Evolutionary conservation across 2,888 invertebrate species (phyloP), one percentile per base, ranked within the genome.

Genomic region (Tetanocera ferruginea): DNA sequence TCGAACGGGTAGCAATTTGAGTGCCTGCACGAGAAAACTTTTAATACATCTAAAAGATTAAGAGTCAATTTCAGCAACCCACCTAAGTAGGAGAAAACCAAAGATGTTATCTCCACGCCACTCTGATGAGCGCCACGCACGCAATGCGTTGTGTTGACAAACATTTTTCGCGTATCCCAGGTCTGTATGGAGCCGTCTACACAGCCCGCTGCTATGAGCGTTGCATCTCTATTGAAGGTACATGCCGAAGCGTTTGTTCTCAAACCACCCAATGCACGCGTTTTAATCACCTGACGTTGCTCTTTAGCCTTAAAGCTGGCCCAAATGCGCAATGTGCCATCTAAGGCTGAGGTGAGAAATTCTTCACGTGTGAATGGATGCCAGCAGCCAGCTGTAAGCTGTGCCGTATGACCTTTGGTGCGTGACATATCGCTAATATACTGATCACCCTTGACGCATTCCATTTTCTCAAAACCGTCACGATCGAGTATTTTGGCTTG

Each of bases 291-390:
- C 4, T 93, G 91, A 80, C 94, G 93, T 85, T 98, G 98, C 64
- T 93, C 93, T 85, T 94, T 93, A 0, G 95, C 93, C 79, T 94
- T 94, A 70, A 94, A 93, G 0, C 97, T 93, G 83, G 94, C 93
- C 99, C 99, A 99, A 17, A 98, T 90, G 3, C 99, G 92, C 0
- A 98, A 93, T 0, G 99, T 98, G 0, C 98, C 96, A 87, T 99
- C 99, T 85, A 96, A 94, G 0, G 98, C 95, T 83, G 97, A 96
- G 0, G 99, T 99, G 84, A 99, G 91, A 89, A 99, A 99, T 88
- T 99, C 98, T 82, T 97, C 96, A 78, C 94, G 94, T 2, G 93
- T 92, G 82, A 95, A 94, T 0, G 99, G 99, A 91, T 98, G 97
- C 97, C 98, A 99, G 86, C 95, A 94, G 0, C 98, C 96, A 74